Percentiles rank a stretch among this genome's conserved stretches.
phyloP scores from a whole-genome alignment of 2,888 invertebrate genomes.

The Siphlonurus alternatus region DNA sequence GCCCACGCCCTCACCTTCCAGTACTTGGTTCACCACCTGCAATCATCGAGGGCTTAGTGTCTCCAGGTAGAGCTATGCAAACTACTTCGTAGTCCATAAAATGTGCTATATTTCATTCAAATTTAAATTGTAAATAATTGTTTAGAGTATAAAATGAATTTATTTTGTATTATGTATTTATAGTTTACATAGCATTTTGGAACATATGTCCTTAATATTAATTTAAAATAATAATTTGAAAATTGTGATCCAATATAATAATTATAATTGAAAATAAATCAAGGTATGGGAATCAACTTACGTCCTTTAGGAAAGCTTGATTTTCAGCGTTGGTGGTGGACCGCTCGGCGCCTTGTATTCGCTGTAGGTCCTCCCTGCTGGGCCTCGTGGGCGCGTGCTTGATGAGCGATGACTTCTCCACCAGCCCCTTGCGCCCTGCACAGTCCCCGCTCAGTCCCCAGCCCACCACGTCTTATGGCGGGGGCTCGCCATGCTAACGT shows the following conservation, averaged over 20 bases:
- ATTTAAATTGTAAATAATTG: background rate
- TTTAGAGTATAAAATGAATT: background rate
- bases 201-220: no score
- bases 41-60: conserved; percentile 13
- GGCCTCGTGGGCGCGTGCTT: conserved; percentile 56
- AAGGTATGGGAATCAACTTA: conserved; percentile 25
- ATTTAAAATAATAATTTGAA: no score
- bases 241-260: no score
- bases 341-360: conserved; percentile 48
- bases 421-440: conserved; percentile 50
- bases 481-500: no score
- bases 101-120: background rate
- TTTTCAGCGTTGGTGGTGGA: conserved; percentile 73
- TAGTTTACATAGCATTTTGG: no score
- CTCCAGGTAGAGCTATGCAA: conserved; percentile 1
- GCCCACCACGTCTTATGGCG: no score
- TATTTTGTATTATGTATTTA: no score
- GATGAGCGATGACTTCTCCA: conserved; percentile 78
- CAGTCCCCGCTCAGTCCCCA: no score
- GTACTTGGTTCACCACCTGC: conserved; percentile 60
- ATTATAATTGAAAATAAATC: no score
- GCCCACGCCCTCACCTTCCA: conserved; percentile 88
- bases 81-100: background rate
- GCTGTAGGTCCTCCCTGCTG: conserved; percentile 46
- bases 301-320: conserved; percentile 85